Conservation (phyloP, 2,113 vertebrate species). For the Glaucomys volans region DNA sequence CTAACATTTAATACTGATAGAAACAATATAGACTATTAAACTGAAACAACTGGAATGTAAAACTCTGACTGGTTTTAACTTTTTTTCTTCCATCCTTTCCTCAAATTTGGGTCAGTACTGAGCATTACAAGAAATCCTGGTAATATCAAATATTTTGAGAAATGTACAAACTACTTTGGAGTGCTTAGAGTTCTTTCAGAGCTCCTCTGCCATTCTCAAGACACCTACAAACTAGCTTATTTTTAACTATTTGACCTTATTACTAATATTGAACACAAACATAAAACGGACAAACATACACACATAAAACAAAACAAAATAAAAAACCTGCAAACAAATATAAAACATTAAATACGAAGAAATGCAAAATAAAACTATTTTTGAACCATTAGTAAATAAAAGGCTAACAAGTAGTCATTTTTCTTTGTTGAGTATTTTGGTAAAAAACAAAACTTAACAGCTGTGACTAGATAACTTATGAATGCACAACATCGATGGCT, state of each 20-base stretch:
- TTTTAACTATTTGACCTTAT: conserved; percentile 18
- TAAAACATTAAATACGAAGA: not conserved
- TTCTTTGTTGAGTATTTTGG: not conserved
- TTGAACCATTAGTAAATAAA: not conserved
- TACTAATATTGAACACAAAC: not conserved
- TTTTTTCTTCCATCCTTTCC: conserved; percentile 19
- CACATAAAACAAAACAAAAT: not conserved
- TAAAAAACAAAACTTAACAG: not conserved
- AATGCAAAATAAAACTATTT: not conserved
- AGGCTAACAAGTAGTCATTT: accelerated
- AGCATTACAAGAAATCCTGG: not conserved
- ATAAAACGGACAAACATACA: not conserved
- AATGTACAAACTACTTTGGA: not conserved
- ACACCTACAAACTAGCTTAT: not conserved
- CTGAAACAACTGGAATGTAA: not conserved
- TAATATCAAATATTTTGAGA: not conserved
- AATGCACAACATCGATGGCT: not conserved
- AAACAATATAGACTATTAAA: not conserved
- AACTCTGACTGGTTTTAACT: not conserved
- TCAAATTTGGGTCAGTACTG: not conserved
- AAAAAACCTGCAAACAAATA: not conserved
- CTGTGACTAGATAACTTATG: not conserved
- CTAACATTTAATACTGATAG: not conserved
- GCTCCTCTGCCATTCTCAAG: not conserved
- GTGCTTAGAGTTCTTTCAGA: not conserved